Evolutionary conservation across 2,888 invertebrate genomes (phyloP).

Genomic region (Gryllus longicercus): DNA sequence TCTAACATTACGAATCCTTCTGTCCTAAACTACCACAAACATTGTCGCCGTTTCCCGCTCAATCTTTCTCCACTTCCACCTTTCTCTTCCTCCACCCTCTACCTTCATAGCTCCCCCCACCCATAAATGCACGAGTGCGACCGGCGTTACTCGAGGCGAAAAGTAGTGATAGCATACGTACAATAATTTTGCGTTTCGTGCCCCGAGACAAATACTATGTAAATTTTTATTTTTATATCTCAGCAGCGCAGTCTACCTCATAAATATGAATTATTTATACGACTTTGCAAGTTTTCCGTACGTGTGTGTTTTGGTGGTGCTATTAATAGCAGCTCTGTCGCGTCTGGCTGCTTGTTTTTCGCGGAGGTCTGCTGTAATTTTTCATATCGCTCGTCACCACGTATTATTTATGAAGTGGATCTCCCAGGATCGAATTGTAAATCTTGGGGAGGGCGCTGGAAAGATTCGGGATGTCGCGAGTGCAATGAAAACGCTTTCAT

Average conservation of each 20-base stretch:
- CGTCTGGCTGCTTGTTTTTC: slow-evolving; percentile 9
- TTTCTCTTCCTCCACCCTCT: not conserved
- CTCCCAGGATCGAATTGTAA: slow-evolving; percentile 10
- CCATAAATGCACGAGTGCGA: not conserved
- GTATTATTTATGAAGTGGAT: not conserved
- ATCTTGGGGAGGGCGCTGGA: not conserved
- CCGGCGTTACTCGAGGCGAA: not conserved
- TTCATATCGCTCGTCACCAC: not conserved
- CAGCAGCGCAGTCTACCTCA: slow-evolving; percentile 17
- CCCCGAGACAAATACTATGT: slow-evolving; percentile 1
- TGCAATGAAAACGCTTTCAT: not conserved
- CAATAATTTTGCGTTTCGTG: slow-evolving; percentile 2
- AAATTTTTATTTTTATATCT: slow-evolving; percentile 17
- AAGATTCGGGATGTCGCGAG: not conserved
- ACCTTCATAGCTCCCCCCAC: not conserved
- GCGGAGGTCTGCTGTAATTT: slow-evolving; percentile 17
- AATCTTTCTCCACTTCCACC: not conserved
- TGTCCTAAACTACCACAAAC: not conserved
- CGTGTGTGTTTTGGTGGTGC: not conserved
- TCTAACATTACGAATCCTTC: too few species aligned
- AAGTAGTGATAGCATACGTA: slow-evolving; percentile 17
- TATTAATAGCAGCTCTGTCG: slow-evolving; percentile 8
- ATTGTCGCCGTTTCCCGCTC: not conserved
- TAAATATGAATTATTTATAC: slow-evolving; percentile 17
- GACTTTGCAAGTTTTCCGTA: slow-evolving; percentile 17